Evolutionary conservation across 2,113 vertebrate species (phyloP).

Genomic region (Cheirogaleus medius): DNA sequence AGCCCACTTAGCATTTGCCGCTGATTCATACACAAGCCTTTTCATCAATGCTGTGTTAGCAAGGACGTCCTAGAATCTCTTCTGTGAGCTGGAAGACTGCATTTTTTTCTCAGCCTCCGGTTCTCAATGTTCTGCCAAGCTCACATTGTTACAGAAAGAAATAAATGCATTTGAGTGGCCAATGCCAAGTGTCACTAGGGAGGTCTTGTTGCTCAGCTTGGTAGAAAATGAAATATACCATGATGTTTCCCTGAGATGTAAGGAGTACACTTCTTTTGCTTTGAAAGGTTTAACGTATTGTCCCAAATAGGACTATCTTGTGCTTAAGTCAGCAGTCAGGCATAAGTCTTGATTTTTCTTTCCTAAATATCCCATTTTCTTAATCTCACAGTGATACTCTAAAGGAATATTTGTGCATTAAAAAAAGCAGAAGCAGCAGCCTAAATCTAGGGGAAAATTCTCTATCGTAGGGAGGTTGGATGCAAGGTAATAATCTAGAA

Average conservation of each 20-base stretch:
- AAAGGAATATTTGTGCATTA: neutral
- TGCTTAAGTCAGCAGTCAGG: neutral
- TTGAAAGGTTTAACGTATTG: neutral
- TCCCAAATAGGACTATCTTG: neutral
- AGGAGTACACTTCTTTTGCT: neutral
- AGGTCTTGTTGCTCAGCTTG: neutral
- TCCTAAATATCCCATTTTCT: neutral
- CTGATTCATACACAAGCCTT: slow-evolving; percentile 52
- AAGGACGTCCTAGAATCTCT: slow-evolving; percentile 39
- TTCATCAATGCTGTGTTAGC: neutral
- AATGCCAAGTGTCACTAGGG: neutral
- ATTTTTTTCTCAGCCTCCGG: neutral
- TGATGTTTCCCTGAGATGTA: neutral
- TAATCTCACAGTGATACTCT: neutral
- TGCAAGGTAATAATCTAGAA: neutral
- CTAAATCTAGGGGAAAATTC: neutral
- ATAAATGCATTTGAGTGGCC: neutral
- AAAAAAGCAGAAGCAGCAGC: neutral
- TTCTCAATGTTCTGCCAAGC: slow-evolving; percentile 67
- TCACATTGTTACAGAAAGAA: slow-evolving; percentile 28
- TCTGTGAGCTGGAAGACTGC: slow-evolving; percentile 42
- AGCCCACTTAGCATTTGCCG: slow-evolving; percentile 46
- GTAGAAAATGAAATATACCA: neutral
- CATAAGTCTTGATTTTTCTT: neutral
- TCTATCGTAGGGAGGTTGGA: neutral